Evolutionary conservation across 2,113 vertebrate genomes (phyloP).

Genomic region (Pao palembangensis): DNA sequence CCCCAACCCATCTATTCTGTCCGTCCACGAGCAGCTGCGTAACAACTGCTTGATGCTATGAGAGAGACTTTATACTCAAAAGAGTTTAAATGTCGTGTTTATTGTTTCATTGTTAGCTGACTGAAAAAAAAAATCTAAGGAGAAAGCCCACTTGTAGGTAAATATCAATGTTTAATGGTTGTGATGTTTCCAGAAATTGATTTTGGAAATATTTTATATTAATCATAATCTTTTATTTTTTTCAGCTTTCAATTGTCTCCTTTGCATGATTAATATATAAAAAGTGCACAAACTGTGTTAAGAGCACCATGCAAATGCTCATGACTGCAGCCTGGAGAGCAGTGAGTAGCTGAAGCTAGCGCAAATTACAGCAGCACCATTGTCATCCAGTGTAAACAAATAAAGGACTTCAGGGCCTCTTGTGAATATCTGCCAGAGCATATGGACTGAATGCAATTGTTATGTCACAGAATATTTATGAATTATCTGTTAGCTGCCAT

Average conservation of each 20-base stretch:
- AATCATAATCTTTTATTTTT: too few species aligned
- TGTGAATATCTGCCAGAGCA: background rate
- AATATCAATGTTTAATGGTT: too few species aligned
- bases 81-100: too few species aligned
- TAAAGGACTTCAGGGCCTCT: constrained; percentile 4
- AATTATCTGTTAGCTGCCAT: background rate
- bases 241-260: too few species aligned
- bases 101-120: too few species aligned
- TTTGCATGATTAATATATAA: too few species aligned
- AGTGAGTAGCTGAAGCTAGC: background rate
- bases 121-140: too few species aligned
- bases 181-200: too few species aligned
- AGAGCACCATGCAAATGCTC: too few species aligned
- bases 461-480: background rate
- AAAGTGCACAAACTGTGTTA: too few species aligned
- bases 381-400: constrained; percentile 4
- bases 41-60: constrained; percentile 15
- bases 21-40: constrained; percentile 21
- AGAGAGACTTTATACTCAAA: constrained; percentile 16
- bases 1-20: background rate
- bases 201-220: too few species aligned
- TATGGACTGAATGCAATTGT: background rate
- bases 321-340: constrained; percentile 6
- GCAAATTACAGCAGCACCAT: constrained; percentile 4
- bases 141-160: too few species aligned